A percentile compares a stretch with the other conserved stretches of the same genome.
Evolutionary conservation across 2,797 vertebrate species (phyloP).

Genomic region (Adrianichthys oophorus): DNA sequence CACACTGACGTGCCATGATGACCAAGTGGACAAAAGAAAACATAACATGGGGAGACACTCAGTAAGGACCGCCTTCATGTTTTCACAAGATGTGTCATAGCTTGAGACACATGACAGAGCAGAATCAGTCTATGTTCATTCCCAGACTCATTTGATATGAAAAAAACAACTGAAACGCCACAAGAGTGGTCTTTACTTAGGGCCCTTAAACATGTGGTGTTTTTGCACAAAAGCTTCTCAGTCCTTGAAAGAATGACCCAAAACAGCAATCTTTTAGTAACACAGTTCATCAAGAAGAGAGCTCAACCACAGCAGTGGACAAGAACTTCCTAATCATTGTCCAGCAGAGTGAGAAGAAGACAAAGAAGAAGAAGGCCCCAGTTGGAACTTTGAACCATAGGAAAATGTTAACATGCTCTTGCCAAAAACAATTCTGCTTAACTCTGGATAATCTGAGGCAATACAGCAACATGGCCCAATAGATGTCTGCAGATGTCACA

Average conservation of each 20-base stretch:
- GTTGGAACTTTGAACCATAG: slow-evolving; percentile 70
- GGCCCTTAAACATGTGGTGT: slow-evolving; percentile 25
- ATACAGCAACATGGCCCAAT: slow-evolving; percentile 75
- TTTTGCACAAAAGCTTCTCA: slow-evolving; percentile 25
- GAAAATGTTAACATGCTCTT: slow-evolving; percentile 76
- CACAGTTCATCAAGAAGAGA: slow-evolving; percentile 23
- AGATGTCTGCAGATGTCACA: slow-evolving; percentile 80
- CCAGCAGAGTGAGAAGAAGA: slow-evolving; percentile 37
- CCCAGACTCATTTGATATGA: slow-evolving; percentile 46
- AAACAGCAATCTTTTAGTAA: slow-evolving; percentile 30
- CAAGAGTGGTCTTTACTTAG: slow-evolving; percentile 10
- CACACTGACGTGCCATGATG: slow-evolving; percentile 66
- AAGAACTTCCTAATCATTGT: slow-evolving; percentile 53
- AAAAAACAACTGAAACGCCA: slow-evolving; percentile 38
- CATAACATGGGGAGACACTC: slow-evolving; percentile 54
- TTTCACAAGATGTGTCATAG: slow-evolving; percentile 58
- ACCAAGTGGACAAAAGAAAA: slow-evolving; percentile 73
- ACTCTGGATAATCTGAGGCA: slow-evolving; percentile 83
- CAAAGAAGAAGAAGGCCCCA: slow-evolving; percentile 58
- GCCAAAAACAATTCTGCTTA: slow-evolving; percentile 83
- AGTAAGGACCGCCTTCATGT: slow-evolving; percentile 48
- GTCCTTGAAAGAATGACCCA: slow-evolving; percentile 28
- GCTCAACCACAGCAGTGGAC: slow-evolving; percentile 30
- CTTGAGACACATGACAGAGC: slow-evolving; percentile 47
- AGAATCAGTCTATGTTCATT: slow-evolving; percentile 50